Conservation (phyloP, 1,140 invertebrate species). For the Glomeris maerens region DNA sequence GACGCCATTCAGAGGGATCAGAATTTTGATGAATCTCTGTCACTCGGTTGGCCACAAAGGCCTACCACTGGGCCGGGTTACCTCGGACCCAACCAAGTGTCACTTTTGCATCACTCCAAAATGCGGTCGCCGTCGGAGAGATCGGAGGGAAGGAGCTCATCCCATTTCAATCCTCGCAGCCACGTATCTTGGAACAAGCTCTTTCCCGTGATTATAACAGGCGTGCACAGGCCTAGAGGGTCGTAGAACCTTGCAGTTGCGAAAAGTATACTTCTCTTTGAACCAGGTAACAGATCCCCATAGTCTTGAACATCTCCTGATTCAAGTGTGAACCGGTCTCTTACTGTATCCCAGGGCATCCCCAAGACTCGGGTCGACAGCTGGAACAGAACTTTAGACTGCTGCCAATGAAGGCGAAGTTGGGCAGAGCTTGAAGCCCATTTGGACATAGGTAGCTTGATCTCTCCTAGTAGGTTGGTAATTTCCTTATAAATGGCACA, state of each 20-base stretch:
- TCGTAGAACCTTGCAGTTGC: slow-evolving; percentile 7
- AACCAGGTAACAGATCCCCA: too few species aligned
- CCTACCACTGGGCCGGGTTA: slow-evolving; percentile 22
- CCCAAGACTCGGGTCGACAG: too few species aligned
- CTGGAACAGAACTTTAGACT: too few species aligned
- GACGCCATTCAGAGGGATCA: background rate
- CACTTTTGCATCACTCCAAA: background rate
- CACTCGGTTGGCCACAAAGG: slow-evolving; percentile 3
- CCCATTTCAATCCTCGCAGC: slow-evolving; percentile 7
- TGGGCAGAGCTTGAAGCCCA: too few species aligned
- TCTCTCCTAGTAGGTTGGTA: too few species aligned
- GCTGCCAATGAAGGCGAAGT: too few species aligned
- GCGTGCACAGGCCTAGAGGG: slow-evolving; percentile 4
- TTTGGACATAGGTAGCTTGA: too few species aligned
- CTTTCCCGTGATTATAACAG: slow-evolving; percentile 5
- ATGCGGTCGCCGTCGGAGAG: background rate
- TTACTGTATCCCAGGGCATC: too few species aligned
- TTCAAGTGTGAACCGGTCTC: too few species aligned
- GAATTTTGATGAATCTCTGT: background rate
- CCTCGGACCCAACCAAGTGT: background rate
- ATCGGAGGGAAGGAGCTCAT: slow-evolving; percentile 11
- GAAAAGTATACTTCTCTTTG: too few species aligned
- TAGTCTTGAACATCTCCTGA: too few species aligned
- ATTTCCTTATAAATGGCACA: too few species aligned
- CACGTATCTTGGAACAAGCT: slow-evolving; percentile 11